Evolutionary conservation across 2,113 vertebrate species (phyloP).

Genomic region (Mixornis gularis): DNA sequence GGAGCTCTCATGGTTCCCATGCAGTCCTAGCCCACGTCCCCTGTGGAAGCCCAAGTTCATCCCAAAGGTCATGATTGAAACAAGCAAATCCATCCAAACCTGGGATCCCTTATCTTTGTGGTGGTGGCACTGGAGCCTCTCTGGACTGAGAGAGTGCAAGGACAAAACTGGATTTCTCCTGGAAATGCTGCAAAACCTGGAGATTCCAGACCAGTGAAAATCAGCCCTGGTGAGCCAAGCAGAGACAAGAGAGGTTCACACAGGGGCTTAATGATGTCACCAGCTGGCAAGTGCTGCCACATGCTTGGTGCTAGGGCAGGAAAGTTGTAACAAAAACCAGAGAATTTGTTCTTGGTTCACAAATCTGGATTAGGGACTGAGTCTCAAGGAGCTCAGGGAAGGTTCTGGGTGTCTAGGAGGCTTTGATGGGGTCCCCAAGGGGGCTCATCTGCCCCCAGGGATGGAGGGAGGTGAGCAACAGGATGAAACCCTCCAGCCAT

Average conservation of each 20-base stretch:
- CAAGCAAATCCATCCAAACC: background rate
- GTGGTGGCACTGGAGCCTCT: background rate
- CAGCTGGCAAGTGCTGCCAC: background rate
- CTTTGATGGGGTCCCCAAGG: background rate
- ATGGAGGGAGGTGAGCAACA: background rate
- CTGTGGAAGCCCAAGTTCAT: background rate
- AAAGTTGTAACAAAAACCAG: background rate
- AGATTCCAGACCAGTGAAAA: background rate
- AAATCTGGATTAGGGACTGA: background rate
- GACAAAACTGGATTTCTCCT: background rate
- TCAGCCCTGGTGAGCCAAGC: background rate
- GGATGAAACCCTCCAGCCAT: accelerated
- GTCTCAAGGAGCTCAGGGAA: background rate
- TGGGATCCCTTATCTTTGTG: background rate
- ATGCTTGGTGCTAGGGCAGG: background rate
- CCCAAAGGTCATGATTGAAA: accelerated
- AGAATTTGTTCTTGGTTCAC: background rate
- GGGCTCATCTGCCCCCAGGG: background rate
- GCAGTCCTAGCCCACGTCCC: accelerated
- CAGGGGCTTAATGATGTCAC: background rate
- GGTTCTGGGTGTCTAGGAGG: too few relatives aligned
- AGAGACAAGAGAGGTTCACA: background rate
- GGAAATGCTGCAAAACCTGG: background rate
- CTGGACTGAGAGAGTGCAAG: background rate
- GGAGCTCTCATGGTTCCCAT: accelerated